phyloP scores from a whole-genome alignment of 2,113 vertebrate genomes.

The Rhinogobius similis region DNA sequence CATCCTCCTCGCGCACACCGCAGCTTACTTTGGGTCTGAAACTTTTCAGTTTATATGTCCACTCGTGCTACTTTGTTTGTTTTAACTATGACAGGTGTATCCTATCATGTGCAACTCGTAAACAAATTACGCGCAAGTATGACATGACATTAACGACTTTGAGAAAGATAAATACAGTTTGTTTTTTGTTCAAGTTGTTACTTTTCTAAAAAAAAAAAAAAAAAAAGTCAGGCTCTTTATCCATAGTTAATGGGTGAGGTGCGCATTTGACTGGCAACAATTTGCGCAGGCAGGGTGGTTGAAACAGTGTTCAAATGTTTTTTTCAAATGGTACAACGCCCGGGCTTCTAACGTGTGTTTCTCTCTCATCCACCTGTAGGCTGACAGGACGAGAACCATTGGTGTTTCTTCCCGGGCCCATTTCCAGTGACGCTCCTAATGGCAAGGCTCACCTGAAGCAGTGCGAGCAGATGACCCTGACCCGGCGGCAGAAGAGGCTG shows the following conservation, averaged over 20 bases:
- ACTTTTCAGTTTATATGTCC: constrained; percentile 14
- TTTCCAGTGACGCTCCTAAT: constrained; percentile 74
- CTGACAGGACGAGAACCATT: constrained; percentile 92
- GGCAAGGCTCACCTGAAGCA: constrained; percentile 89
- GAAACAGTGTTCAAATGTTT: neutral
- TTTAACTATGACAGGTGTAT: neutral
- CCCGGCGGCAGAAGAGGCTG: constrained; percentile 88
- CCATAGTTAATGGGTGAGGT: too few species aligned
- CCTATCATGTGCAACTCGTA: neutral
- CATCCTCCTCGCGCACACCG: constrained; percentile 79
- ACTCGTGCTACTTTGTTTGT: constrained; percentile 13
- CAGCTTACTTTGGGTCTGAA: constrained; percentile 95
- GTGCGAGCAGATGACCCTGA: constrained; percentile 92
- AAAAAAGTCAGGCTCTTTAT: neutral
- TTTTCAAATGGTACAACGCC: neutral
- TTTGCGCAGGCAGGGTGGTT: too few species aligned
- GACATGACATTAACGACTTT: neutral
- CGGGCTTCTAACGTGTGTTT: neutral
- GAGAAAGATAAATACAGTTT: neutral
- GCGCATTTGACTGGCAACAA: neutral
- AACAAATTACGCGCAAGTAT: constrained; percentile 41
- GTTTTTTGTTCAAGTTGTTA: neutral
- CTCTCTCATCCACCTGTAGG: constrained; percentile 68
- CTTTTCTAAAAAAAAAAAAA: neutral
- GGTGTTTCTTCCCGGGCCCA: constrained; percentile 82